These are phyloP conservation scores for Tonatia bakeri DNA, from an alignment of 2,113 vertebrate genomes.

Conservation along the genomic window DNA sequence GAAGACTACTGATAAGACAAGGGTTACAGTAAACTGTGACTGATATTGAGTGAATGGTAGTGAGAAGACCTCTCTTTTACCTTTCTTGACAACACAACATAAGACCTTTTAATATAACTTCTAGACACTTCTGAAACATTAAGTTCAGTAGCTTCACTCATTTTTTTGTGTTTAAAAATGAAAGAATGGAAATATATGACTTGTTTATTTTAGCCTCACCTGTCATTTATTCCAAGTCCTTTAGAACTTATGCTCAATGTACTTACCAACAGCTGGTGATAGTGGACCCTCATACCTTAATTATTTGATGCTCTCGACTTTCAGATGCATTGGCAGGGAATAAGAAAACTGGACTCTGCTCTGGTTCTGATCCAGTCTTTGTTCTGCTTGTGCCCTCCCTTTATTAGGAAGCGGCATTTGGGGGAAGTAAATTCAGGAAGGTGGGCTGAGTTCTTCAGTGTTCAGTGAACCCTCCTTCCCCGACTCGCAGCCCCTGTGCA, in stretches of 20 bases:
- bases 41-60: background rate
- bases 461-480: background rate
- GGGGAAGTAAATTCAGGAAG: background rate
- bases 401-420: background rate
- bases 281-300: rapidly evolving
- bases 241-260: background rate
- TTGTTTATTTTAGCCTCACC: background rate
- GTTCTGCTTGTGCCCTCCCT: background rate
- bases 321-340: background rate
- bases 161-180: background rate
- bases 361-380: background rate
- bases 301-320: background rate
- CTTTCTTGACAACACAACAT: background rate
- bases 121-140: background rate
- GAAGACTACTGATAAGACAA: slow-evolving; percentile 24
- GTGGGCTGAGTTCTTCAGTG: background rate
- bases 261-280: background rate
- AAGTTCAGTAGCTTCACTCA: background rate
- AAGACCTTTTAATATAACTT: background rate
- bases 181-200: background rate
- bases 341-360: background rate
- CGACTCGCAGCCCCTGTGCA: background rate
- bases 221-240: background rate
- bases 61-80: background rate
- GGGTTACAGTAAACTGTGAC: slow-evolving; percentile 9